phyloP scores from a whole-genome alignment of 2,888 invertebrate species.

The Acanthopleura granulata region DNA sequence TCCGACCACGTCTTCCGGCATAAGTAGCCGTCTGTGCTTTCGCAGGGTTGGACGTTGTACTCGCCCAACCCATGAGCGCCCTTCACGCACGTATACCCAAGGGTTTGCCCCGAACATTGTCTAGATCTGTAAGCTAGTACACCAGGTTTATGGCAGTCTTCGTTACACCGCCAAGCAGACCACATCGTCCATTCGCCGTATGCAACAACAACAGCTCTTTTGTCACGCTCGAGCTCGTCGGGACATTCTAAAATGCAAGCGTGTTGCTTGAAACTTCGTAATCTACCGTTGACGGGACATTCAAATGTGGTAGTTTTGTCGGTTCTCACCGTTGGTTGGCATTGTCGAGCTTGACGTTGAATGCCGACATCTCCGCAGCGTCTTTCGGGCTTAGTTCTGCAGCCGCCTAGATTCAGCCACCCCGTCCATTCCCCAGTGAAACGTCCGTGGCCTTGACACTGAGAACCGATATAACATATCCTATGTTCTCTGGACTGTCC shows the following conservation, averaged over 20 bases:
- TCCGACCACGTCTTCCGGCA: too few species aligned
- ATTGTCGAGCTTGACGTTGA: not conserved
- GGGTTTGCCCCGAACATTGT: not conserved
- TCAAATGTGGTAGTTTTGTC: not conserved
- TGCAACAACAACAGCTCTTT: not conserved
- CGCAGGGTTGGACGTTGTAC: too few species aligned
- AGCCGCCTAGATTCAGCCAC: not conserved
- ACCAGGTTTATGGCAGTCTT: not conserved
- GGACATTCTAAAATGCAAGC: not conserved
- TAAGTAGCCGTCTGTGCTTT: too few species aligned
- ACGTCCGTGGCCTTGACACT: not conserved
- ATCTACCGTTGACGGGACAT: not conserved
- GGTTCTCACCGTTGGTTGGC: not conserved
- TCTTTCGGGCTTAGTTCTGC: not conserved
- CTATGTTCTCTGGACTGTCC: not conserved
- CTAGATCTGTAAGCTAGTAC: not conserved
- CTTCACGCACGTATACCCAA: too few species aligned
- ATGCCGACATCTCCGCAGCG: not conserved
- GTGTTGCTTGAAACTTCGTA: not conserved
- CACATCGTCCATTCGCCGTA: not conserved
- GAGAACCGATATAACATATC: not conserved
- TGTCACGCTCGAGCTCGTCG: not conserved
- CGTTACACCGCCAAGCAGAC: not conserved
- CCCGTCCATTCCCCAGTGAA: not conserved
- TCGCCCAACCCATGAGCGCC: too few species aligned